Conservation (phyloP, 1,140 invertebrate species). For the Heterodera schachtii region DNA sequence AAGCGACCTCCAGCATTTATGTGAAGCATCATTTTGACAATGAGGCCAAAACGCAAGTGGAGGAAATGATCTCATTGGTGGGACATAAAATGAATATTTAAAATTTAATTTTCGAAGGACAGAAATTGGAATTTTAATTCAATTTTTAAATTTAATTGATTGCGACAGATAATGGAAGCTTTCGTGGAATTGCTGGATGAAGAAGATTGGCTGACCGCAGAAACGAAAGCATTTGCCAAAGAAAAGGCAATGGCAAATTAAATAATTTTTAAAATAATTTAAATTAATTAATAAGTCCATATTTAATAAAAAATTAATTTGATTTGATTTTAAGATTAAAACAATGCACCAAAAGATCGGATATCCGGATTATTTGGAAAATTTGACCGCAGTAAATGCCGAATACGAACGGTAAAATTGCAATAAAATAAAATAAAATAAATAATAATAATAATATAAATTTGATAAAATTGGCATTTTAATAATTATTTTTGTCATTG, state of each 20-base stretch:
- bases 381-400: slow-evolving; percentile 65
- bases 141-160: slow-evolving; percentile 75
- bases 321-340: slow-evolving; percentile 63
- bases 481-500: not conserved
- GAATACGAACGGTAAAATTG: slow-evolving; percentile 59
- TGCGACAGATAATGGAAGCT: slow-evolving; percentile 79
- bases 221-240: slow-evolving; percentile 81
- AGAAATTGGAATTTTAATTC: not conserved
- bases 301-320: slow-evolving; percentile 4
- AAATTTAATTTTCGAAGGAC: no score
- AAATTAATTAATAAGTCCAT: not conserved
- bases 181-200: slow-evolving; percentile 83
- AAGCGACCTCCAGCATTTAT: slow-evolving; percentile 64
- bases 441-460: slow-evolving; percentile 14
- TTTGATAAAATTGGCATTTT: not conserved
- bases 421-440: no score
- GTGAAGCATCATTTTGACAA: slow-evolving; percentile 65
- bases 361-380: slow-evolving; percentile 69
- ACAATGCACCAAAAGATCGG: slow-evolving; percentile 69
- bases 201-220: slow-evolving; percentile 87
- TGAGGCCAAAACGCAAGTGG: slow-evolving; percentile 64
- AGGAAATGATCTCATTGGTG: slow-evolving; percentile 78
- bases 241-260: slow-evolving; percentile 67
- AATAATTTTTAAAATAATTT: slow-evolving; percentile 28
- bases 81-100: no score